A percentile compares a stretch with the other conserved stretches of the same genome.
These are phyloP conservation scores for Sminthurides aquaticus DNA, from an alignment of 2,888 invertebrate genomes.

Conservation along the genomic window DNA sequence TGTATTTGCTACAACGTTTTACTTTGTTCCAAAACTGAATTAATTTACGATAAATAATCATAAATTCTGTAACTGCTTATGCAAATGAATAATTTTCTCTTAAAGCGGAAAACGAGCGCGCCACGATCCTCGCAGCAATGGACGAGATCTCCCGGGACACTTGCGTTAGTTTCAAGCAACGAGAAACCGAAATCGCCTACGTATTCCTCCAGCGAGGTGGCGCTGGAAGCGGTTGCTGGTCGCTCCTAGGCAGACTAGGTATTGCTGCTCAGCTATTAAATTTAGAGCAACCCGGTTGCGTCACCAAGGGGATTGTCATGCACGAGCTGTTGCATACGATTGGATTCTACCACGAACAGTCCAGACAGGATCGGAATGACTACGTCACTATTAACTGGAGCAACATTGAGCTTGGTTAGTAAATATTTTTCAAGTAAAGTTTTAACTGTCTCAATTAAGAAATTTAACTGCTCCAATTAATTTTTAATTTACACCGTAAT, in stretches of 20 bases:
- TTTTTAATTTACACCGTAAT: background rate
- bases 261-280: slow-evolving; percentile 21
- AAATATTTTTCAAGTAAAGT: background rate
- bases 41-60: too few species aligned
- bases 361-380: background rate
- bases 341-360: slow-evolving; percentile 11
- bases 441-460: background rate
- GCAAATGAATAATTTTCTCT: slow-evolving; percentile 3
- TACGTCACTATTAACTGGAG: background rate
- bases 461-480: background rate
- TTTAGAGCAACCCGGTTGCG: slow-evolving; percentile 13
- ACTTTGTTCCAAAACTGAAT: too few species aligned
- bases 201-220: slow-evolving; percentile 15
- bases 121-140: slow-evolving; percentile 23
- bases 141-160: slow-evolving; percentile 27
- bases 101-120: slow-evolving; percentile 13
- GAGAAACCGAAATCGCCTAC: slow-evolving; percentile 15
- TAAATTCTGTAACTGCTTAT: too few species aligned
- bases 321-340: slow-evolving; percentile 10
- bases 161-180: slow-evolving; percentile 24
- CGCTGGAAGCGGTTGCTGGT: slow-evolving; percentile 21
- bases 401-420: background rate
- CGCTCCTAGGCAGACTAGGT: slow-evolving; percentile 23
- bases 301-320: slow-evolving; percentile 6
- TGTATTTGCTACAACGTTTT: too few species aligned